Evolutionary conservation across 2,113 vertebrate genomes (phyloP), one percentile per base, ranked within the genome.

Genomic region (Protobothrops flavoviridis): DNA sequence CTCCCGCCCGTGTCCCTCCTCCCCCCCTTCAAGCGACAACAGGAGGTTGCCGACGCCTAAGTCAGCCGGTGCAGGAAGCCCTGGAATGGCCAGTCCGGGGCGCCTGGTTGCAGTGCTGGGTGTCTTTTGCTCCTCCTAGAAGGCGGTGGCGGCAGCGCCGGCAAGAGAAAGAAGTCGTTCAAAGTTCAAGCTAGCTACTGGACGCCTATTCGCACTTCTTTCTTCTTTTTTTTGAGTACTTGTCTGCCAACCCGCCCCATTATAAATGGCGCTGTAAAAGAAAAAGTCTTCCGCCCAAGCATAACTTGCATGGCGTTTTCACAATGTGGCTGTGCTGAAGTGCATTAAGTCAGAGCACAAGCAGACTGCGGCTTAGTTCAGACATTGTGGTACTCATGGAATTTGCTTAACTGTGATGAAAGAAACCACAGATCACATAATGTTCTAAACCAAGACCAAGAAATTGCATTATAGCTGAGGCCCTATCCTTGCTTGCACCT

Each of bases 181-280:
- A 81, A 57, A 91, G 92, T 90, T 93, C 88, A 90, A 39, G 88
- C 64, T 9, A 33, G 87, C 88, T 52, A 15, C 59, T 29, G 3
- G 88, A 43, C 91, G 10, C 91, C 52, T 11, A 39, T 90, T 90
- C 90, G 0, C 92, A 53, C 93, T 94, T 91, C 24, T 39, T 45
- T 64, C 48, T 55, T 24, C 88, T 20, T 91, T 91, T 53, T 12
- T 94, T 81, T 39, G 33, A 81, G 7, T 81, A 81, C 17, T 81
- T 21, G 33, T 33, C 95, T 96, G 97, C 97, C 97, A 97, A 97
- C 97, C 95, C 43, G 55, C 57, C 97, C 96, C 96, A 26, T 96
- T 96, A 97, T 98, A 97, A 98, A 98, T 99, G 98, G 98, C 99
- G 99, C 98, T 97, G 95, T 91, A 95, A 85, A 97, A 95, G 97